Base-by-base conservation (phyloP, 2,113 vertebrate species). In the Cnemophilus loriae region DNA sequence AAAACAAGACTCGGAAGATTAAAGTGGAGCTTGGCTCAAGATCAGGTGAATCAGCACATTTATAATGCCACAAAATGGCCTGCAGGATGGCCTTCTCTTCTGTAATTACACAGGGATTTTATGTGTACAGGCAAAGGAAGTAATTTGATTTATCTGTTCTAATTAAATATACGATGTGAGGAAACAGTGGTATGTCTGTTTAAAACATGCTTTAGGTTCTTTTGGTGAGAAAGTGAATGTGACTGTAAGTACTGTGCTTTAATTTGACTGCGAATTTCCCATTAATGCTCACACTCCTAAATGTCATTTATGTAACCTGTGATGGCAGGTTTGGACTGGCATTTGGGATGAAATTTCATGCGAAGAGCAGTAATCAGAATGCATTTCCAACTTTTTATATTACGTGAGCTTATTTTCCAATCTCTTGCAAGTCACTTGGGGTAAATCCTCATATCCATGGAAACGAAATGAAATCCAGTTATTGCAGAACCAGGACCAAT, bases 1-100 rank as follows among this genome's bases (percentile, higher is more conserved):
- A 63, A 90, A 96, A 93, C 60, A 91, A 86, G 84, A 79, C 24
- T 87, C 4, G 2, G 71, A 95, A 95, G 88, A 96, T 96, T 94
- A 95, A 96, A 96, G 78, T 35, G 37, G 16, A 87, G 56, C 13
- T 97, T 97, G 96, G 95, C 94, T 92, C 73, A 28, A 26, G 82
- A 87, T 94, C 94, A 96, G 95, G 94, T 95, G 91, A 96, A 93
- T 94, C 94, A 97, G 73, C 73, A 77, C 41, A 60, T 73, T 44
- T 91, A 94, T 46, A 94, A 82, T 91, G 79, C 76, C 65, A 94
- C 41, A 73, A 88, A 91, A 96, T 70, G 73, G 91, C 95, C 91
- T 92, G 84, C 84, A 96, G 96, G 84, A 89, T 79, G 80, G 63
- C 90, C 92, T 94, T 84, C 75, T 80, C 27, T 49, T 92, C 81